phyloP scores from a whole-genome alignment of 2,888 invertebrate genomes.

The Colletes collaris region DNA sequence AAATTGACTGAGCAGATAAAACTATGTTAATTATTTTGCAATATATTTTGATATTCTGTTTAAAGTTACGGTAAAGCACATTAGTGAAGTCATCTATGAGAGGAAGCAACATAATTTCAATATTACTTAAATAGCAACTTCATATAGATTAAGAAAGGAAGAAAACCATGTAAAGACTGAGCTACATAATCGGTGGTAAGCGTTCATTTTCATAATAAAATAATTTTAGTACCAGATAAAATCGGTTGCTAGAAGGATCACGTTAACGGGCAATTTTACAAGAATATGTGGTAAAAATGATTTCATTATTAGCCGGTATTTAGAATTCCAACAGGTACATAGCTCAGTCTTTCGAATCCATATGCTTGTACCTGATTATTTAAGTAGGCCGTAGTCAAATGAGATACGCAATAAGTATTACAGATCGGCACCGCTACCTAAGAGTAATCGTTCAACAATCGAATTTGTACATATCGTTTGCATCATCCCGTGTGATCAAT shows the following conservation, averaged over 20 bases:
- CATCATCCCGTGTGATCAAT: neutral
- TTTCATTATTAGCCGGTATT: slow-evolving; percentile 35
- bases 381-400: slow-evolving; percentile 53
- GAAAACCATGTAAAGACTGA: slow-evolving; percentile 35
- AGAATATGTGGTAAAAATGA: slow-evolving; percentile 40
- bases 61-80: slow-evolving; percentile 68
- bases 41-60: slow-evolving; percentile 56
- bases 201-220: neutral
- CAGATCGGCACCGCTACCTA: neutral
- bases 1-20: slow-evolving; percentile 66
- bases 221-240: slow-evolving; percentile 10
- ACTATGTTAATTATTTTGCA: slow-evolving; percentile 45
- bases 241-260: slow-evolving; percentile 6
- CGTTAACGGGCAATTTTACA: slow-evolving; percentile 4
- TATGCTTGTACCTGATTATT: slow-evolving; percentile 29
- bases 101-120: slow-evolving; percentile 27
- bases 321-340: slow-evolving; percentile 44
- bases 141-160: slow-evolving; percentile 13
- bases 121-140: neutral
- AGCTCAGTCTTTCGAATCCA: slow-evolving; percentile 56
- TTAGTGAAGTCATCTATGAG: slow-evolving; percentile 46
- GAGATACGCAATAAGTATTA: slow-evolving; percentile 26
- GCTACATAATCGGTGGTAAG: slow-evolving; percentile 35
- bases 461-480: slow-evolving; percentile 19
- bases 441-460: slow-evolving; percentile 10